Evolutionary conservation across 2,888 invertebrate species (phyloP).

Genomic region (Clistopyga incitator): DNA sequence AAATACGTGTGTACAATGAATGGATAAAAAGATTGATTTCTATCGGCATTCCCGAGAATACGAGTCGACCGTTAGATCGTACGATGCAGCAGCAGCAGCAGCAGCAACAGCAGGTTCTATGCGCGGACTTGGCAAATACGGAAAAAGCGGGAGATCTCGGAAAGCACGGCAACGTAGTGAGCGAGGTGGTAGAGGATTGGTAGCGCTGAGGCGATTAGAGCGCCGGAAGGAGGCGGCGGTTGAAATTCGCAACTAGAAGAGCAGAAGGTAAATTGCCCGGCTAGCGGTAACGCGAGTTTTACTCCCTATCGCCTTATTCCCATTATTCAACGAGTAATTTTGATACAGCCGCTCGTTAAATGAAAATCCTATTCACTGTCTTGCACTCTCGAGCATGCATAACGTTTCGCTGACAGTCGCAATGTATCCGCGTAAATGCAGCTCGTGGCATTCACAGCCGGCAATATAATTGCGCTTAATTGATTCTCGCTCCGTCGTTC

Average conservation of each 20-base stretch:
- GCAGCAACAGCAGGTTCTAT: constrained; percentile 45
- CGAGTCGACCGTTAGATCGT: constrained; percentile 66
- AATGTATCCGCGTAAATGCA: background rate
- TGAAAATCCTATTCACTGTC: constrained; percentile 20
- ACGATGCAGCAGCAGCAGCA: constrained; percentile 33
- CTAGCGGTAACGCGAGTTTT: constrained; percentile 12
- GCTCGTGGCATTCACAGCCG: constrained; percentile 37
- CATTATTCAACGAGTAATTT: constrained; percentile 4
- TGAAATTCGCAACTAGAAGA: constrained; percentile 8
- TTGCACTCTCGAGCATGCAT: background rate
- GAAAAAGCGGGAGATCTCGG: constrained; percentile 47
- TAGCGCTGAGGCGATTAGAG: background rate
- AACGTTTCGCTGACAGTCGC: background rate
- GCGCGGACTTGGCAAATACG: constrained; percentile 22
- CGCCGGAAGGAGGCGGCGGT: constrained; percentile 26
- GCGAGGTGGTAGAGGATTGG: background rate
- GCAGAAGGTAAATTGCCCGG: constrained; percentile 22
- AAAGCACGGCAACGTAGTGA: constrained; percentile 33
- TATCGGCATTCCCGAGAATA: constrained; percentile 67
- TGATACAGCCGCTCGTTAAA: constrained; percentile 21
- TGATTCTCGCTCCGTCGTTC: constrained; percentile 67
- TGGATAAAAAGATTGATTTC: constrained; percentile 64
- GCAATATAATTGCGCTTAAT: constrained; percentile 70
- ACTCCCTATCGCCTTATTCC: background rate
- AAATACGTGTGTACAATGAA: constrained; percentile 29